These are phyloP conservation scores for Brachionus calyciflorus DNA, from an alignment of 1,140 invertebrate species.

Conservation along the genomic window DNA sequence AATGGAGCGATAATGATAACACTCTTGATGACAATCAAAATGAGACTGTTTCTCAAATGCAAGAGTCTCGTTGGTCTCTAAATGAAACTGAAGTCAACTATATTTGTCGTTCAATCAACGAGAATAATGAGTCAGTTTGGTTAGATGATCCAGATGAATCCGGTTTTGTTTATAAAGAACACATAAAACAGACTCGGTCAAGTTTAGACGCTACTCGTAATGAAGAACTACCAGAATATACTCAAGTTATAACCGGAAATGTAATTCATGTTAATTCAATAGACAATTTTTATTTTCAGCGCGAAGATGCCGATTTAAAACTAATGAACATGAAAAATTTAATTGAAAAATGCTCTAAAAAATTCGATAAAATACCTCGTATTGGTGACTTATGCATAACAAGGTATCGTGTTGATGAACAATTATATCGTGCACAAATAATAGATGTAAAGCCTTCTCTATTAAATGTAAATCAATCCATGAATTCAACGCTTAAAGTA, in stretches of 20 bases:
- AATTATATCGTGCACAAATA: conserved; percentile 17
- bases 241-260: not conserved
- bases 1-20: not conserved
- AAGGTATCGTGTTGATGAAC: conserved; percentile 7
- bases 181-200: not conserved
- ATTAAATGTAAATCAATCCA: conserved; percentile 8
- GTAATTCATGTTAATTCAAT: conserved; percentile 42
- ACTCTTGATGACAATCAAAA: too few species aligned
- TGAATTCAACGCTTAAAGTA: not conserved
- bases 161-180: not conserved
- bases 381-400: not conserved
- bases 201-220: not conserved
- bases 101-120: not conserved
- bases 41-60: not conserved
- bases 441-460: not conserved
- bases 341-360: conserved; percentile 1
- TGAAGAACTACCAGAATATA: not conserved
- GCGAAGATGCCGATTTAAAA: conserved; percentile 13
- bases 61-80: not conserved
- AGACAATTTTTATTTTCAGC: conserved; percentile 35
- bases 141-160: conserved; percentile 11
- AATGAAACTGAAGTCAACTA: not conserved
- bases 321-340: conserved; percentile 38
- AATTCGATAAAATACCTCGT: not conserved
- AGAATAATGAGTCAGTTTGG: not conserved